phyloP scores from a whole-genome alignment of 2,797 vertebrate species.

The Dromococcyx pavoninus region DNA sequence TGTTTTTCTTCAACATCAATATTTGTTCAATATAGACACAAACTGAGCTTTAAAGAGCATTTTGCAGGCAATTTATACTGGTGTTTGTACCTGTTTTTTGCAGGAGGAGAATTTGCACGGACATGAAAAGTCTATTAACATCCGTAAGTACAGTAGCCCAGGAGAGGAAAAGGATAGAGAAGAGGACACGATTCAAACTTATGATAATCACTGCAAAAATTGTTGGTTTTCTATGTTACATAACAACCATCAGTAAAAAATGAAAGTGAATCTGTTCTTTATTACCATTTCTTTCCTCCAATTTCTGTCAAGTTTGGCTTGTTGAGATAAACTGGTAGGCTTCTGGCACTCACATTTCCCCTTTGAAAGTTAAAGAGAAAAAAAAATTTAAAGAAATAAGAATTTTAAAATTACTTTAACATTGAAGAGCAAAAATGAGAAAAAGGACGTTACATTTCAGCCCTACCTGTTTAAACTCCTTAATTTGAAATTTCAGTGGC shows the following conservation, averaged over 20 bases:
- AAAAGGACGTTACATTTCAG: neutral
- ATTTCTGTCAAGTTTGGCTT: neutral
- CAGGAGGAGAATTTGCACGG: neutral
- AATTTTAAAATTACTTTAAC: neutral
- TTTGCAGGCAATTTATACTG: neutral
- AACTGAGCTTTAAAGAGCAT: constrained; percentile 22
- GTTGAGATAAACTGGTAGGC: neutral
- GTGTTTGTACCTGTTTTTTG: neutral
- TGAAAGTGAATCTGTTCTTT: neutral
- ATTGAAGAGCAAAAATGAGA: neutral
- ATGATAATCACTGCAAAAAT: neutral
- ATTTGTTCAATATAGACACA: neutral
- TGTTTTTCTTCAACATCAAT: neutral
- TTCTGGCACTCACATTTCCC: neutral
- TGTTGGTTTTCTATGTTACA: neutral
- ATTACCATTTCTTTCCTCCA: neutral
- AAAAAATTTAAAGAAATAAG: neutral
- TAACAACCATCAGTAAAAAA: neutral
- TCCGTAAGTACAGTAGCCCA: neutral
- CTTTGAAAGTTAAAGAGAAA: neutral
- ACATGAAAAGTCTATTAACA: constrained; percentile 7
- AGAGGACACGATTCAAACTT: neutral
- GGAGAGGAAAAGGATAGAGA: neutral
- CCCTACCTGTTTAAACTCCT: neutral
- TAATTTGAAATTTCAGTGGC: neutral